Conservation (phyloP, 2,888 invertebrate genomes). For the Ophion ventricosus region DNA sequence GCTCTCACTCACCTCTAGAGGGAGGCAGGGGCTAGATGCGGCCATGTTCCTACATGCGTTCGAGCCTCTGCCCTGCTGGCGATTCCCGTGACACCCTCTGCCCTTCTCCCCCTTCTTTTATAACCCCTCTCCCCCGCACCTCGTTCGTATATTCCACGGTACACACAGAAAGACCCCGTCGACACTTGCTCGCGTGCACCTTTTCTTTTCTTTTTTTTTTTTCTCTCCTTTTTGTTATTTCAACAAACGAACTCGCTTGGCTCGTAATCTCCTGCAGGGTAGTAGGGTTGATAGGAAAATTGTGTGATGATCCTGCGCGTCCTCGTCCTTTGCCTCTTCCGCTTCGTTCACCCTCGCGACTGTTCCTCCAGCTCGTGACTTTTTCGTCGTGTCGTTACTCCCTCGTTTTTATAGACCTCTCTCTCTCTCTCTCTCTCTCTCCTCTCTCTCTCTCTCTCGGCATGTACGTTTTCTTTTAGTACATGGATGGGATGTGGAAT, state of each 20-base stretch:
- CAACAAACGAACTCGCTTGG: neutral
- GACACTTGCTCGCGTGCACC: slow-evolving; percentile 62
- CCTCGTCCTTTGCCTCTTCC: slow-evolving; percentile 52
- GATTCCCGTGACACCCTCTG: slow-evolving; percentile 74
- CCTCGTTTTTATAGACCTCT: slow-evolving; percentile 70
- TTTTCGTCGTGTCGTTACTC: slow-evolving; percentile 62
- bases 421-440: slow-evolving; percentile 70
- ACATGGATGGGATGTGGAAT: neutral
- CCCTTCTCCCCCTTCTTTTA: neutral
- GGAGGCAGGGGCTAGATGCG: slow-evolving; percentile 83
- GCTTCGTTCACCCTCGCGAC: slow-evolving; percentile 60
- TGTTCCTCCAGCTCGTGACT: slow-evolving; percentile 44
- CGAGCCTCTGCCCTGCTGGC: slow-evolving; percentile 82
- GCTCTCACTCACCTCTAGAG: slow-evolving; percentile 83
- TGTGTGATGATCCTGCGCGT: slow-evolving; percentile 46
- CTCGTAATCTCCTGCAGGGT: neutral
- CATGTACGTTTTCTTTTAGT: slow-evolving; percentile 7
- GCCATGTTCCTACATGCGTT: slow-evolving; percentile 84
- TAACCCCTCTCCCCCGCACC: neutral
- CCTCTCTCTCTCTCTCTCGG: slow-evolving; percentile 69
- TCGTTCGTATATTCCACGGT: slow-evolving; percentile 40
- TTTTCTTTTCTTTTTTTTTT: slow-evolving; percentile 18
- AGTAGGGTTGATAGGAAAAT: neutral
- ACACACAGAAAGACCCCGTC: slow-evolving; percentile 66
- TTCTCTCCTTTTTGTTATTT: neutral